These are phyloP conservation scores for Hippocampus mohnikei DNA, from an alignment of 2,113 vertebrate species.

Conservation along the genomic window DNA sequence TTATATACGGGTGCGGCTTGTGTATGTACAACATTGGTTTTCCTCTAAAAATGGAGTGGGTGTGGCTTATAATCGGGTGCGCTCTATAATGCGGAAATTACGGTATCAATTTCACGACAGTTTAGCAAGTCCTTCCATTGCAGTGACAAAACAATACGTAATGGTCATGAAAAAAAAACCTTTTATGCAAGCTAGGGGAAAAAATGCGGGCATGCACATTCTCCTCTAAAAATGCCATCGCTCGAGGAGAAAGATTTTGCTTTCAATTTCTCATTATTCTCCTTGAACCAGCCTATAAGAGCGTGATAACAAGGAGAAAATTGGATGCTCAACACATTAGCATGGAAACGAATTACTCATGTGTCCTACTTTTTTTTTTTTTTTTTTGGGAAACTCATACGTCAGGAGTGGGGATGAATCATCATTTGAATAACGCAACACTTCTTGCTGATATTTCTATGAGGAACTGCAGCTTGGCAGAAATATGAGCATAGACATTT, in stretches of 20 bases:
- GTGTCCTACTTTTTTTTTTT: constrained; percentile 41
- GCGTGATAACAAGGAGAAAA: constrained; percentile 46
- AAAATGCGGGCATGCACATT: constrained; percentile 51
- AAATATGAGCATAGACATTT: neutral
- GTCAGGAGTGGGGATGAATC: constrained; percentile 27
- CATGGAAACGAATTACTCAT: constrained; percentile 42
- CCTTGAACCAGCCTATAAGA: constrained; percentile 52
- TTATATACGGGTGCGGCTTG: too few relatives aligned
- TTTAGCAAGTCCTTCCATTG: too few relatives aligned
- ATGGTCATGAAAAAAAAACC: constrained; percentile 36
- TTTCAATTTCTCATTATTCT: constrained; percentile 71
- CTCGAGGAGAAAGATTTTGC: constrained; percentile 51
- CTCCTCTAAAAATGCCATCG: constrained; percentile 72
- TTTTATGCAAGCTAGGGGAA: constrained; percentile 36
- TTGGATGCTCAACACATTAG: constrained; percentile 29
- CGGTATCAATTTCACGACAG: too few relatives aligned
- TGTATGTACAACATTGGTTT: too few relatives aligned
- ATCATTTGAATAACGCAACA: constrained; percentile 26
- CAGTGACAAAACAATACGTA: too few relatives aligned
- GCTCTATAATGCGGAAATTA: too few relatives aligned
- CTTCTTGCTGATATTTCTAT: neutral
- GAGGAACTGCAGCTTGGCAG: neutral
- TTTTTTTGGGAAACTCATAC: constrained; percentile 10
- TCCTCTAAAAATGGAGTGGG: too few relatives aligned
- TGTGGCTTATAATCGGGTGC: too few relatives aligned